phyloP scores from a whole-genome alignment of 2,888 invertebrate genomes.

The Tiliacea aurago region DNA sequence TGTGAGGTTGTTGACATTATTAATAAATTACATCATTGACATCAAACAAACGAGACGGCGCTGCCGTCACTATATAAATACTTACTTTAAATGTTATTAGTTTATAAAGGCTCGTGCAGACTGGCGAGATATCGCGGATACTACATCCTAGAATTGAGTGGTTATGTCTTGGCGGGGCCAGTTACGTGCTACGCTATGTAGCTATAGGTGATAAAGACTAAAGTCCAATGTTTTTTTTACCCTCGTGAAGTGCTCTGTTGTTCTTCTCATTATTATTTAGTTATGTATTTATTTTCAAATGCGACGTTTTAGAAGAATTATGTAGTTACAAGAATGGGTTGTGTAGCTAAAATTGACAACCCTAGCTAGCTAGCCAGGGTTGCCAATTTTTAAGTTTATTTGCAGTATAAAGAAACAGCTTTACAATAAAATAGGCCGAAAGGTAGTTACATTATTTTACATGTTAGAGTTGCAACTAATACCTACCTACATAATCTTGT shows the following conservation, averaged over 20 bases:
- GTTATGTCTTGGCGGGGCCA: constrained; percentile 33
- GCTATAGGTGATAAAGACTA: constrained; percentile 25
- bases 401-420: too few relatives aligned
- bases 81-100: constrained; percentile 5
- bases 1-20: constrained; percentile 55
- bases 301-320: constrained; percentile 9
- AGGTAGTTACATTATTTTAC: too few relatives aligned
- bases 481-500: too few relatives aligned
- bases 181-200: constrained; percentile 15
- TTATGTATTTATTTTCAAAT: neutral
- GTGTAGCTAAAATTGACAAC: too few relatives aligned
- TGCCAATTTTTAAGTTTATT: too few relatives aligned
- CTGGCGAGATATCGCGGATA: neutral
- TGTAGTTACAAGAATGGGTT: neutral
- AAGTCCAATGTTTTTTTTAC: constrained; percentile 41
- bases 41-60: constrained; percentile 44
- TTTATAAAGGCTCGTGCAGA: neutral
- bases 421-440: too few relatives aligned
- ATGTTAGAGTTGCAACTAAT: too few relatives aligned
- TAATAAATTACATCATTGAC: constrained; percentile 52
- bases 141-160: constrained; percentile 21
- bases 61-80: constrained; percentile 29
- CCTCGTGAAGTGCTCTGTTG: constrained; percentile 7
- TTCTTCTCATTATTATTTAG: constrained; percentile 7
- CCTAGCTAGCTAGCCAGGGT: too few relatives aligned